A percentile compares a stretch with the other conserved stretches of the same genome.
These are phyloP conservation scores for Meiosimyza platycephala DNA, from an alignment of 2,888 invertebrate genomes.

Conservation along the genomic window DNA sequence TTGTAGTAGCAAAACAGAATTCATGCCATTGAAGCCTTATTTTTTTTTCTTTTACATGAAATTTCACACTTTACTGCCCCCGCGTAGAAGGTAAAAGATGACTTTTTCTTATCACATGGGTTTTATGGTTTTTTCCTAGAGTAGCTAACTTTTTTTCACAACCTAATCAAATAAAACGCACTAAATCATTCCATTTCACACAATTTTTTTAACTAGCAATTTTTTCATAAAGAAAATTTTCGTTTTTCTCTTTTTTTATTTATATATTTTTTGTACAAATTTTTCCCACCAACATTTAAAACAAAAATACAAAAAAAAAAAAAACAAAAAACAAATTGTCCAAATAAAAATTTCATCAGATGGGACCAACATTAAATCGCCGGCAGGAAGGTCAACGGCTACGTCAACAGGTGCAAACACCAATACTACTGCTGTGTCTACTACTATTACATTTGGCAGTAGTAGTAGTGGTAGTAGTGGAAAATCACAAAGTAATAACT, in stretches of 20 bases:
- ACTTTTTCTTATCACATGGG: neutral
- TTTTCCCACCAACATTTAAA: slow-evolving; percentile 31
- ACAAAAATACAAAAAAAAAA: slow-evolving; percentile 45
- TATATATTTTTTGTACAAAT: slow-evolving; percentile 45
- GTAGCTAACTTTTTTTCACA: slow-evolving; percentile 31
- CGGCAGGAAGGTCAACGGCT: slow-evolving; percentile 75
- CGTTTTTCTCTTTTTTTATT: slow-evolving; percentile 45
- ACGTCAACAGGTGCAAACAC: slow-evolving; percentile 65
- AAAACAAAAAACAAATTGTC: slow-evolving; percentile 49
- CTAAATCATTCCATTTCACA: slow-evolving; percentile 44
- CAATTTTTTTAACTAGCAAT: neutral
- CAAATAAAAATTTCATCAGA: slow-evolving; percentile 59
- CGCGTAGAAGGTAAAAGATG: too few relatives aligned
- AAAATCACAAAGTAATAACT: slow-evolving; percentile 39
- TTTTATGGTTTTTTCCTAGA: slow-evolving; percentile 18
- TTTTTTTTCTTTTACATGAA: too few relatives aligned
- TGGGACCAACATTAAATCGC: slow-evolving; percentile 66
- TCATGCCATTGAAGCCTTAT: neutral
- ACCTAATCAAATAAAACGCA: slow-evolving; percentile 24
- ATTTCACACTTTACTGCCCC: neutral
- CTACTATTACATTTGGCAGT: slow-evolving; percentile 41
- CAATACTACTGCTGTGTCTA: slow-evolving; percentile 38
- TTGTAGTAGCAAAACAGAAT: neutral
- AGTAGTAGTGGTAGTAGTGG: slow-evolving; percentile 41
- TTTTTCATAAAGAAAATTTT: slow-evolving; percentile 45